Conservation (phyloP, 2,888 invertebrate species). For the Rhorus exstirpatorius region DNA sequence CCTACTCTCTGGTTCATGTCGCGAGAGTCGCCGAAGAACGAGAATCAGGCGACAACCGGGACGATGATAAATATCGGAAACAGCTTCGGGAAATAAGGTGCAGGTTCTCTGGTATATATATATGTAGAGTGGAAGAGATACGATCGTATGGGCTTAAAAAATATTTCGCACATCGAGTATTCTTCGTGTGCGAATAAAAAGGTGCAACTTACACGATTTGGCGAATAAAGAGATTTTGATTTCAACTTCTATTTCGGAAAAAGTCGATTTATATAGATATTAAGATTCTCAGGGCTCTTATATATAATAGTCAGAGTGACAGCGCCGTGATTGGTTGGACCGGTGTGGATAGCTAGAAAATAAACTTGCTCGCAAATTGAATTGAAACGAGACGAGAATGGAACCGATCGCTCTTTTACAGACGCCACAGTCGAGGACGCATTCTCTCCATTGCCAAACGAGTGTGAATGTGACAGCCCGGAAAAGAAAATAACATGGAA, state of each 20-base stretch:
- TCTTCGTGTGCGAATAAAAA: constrained; percentile 5
- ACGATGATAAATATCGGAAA: constrained; percentile 58
- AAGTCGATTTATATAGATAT: constrained; percentile 17
- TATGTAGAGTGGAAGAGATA: neutral
- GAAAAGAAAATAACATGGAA: constrained; percentile 5
- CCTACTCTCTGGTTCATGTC: neutral
- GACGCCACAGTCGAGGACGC: constrained; percentile 8
- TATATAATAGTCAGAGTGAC: constrained; percentile 22
- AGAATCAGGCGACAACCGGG: constrained; percentile 37
- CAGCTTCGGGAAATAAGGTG: constrained; percentile 41
- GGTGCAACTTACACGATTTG: neutral
- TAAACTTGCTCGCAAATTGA: constrained; percentile 44
- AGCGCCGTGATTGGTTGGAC: constrained; percentile 36
- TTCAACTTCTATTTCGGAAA: constrained; percentile 6
- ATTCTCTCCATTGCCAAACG: constrained; percentile 33
- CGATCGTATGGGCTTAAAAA: constrained; percentile 25
- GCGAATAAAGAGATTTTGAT: neutral
- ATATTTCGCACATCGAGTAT: constrained; percentile 38
- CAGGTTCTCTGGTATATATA: neutral
- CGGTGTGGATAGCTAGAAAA: constrained; percentile 27
- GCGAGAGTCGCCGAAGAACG: constrained; percentile 25
- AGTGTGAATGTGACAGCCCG: neutral
- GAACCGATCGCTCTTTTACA: constrained; percentile 20
- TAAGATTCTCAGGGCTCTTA: constrained; percentile 20
- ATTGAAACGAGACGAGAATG: constrained; percentile 52